Percentiles rank a stretch among this genome's conserved stretches.
These are phyloP conservation scores for Drosophila gaucha DNA, from an alignment of 2,888 invertebrate genomes.

Conservation along the genomic window DNA sequence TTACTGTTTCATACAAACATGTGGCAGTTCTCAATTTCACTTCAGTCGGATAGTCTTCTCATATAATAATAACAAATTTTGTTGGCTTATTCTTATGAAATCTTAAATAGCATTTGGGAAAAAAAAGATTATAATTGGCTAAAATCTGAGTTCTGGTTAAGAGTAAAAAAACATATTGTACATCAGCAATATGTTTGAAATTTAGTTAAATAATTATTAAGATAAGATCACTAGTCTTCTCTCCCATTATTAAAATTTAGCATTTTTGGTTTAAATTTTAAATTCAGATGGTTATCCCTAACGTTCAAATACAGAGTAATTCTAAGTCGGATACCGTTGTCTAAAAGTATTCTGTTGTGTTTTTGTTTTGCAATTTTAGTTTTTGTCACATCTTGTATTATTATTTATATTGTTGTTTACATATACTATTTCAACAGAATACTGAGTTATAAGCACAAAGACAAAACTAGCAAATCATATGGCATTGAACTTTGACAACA, in stretches of 20 bases:
- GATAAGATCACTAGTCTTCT: no score
- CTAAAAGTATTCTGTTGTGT: not conserved
- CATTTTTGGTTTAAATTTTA: no score
- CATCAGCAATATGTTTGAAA: no score
- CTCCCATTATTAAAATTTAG: no score
- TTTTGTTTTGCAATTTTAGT: slow-evolving; percentile 18
- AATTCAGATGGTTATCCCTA: no score
- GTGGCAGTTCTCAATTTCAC: not conserved
- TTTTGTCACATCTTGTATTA: slow-evolving; percentile 37
- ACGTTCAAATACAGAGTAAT: not conserved
- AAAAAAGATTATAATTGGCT: not conserved
- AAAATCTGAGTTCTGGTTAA: not conserved
- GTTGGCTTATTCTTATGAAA: not conserved
- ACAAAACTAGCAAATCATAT: slow-evolving; percentile 26
- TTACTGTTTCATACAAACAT: not conserved
- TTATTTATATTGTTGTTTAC: slow-evolving; percentile 42
- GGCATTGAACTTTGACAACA: slow-evolving; percentile 70
- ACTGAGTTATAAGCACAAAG: slow-evolving; percentile 25
- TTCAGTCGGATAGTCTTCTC: not conserved
- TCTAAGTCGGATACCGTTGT: not conserved
- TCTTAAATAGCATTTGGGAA: not conserved
- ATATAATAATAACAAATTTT: no score
- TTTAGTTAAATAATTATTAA: no score
- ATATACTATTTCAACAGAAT: slow-evolving; percentile 29
- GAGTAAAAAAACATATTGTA: no score